Evolutionary conservation across 2,888 invertebrate species (phyloP), one percentile per base, ranked within the genome.

Genomic region (Alsophila aescularia): DNA sequence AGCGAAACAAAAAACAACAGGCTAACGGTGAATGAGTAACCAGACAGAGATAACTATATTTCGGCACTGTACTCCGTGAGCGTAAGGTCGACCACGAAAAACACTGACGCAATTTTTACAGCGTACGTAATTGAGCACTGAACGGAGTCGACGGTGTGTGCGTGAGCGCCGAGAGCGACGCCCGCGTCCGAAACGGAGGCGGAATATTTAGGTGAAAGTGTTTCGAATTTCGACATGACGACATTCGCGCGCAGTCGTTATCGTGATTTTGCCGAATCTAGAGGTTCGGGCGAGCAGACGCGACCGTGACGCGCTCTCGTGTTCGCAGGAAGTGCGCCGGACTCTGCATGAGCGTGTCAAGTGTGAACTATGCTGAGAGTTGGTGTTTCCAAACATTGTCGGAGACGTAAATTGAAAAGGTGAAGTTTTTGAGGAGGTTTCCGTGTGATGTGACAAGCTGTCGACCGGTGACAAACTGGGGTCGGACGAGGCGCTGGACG

Each of bases 181-280:
- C 87, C 90, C 90, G 90, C 89, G 90, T 89, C 87, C 89, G 88
- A 90, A 90, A 87, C 90, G 80, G 88, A 89, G 90, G 83, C 90
- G 89, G 90, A 90, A 91, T 91, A 91, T 91, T 91, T 91, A 91
- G 91, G 91, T 90, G 91, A 91, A 91, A 91, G 91, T 91, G 90
- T 91, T 91, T 91, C 91, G 87, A 91, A 91, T 91, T 91, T 91
- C 90, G 90, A 84, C 89, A 90, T 90, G 90, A 90, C 90, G 90
- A 91, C 90, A 91, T 90, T 90, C 79, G 90, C 88, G 90, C 89
- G 87, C 91, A 91, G 91, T 91, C 88, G 89, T 91, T 91, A 91
- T 91, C 90, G 91, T 88, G 90, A 88, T 88, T 91, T 87, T 88
- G 91, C 90, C 90, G 91, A 91, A 91, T 84, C 89, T 79, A 89